phyloP scores from a whole-genome alignment of 2,113 vertebrate genomes.

The Syrrhaptes paradoxus region DNA sequence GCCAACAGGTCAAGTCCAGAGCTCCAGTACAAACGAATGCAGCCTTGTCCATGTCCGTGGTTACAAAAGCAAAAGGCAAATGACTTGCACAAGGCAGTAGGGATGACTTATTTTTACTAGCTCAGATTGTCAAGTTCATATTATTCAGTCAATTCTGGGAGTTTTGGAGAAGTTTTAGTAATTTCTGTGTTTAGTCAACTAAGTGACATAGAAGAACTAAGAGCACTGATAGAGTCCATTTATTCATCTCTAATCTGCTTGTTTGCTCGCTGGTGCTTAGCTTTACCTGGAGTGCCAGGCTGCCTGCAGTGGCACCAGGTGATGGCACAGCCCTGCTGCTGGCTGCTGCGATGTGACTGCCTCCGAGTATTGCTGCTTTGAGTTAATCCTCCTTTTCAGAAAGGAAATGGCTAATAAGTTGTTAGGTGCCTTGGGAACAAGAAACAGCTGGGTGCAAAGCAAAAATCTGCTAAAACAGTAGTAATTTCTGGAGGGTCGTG shows the following conservation, averaged over 20 bases:
- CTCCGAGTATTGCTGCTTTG: background rate
- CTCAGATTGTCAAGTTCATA: background rate
- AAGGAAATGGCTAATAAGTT: background rate
- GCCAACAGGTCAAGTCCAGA: background rate
- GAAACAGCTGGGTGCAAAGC: background rate
- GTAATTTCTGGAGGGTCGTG: background rate
- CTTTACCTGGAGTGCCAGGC: background rate
- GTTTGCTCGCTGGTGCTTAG: background rate
- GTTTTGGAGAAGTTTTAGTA: background rate
- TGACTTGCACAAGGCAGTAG: background rate
- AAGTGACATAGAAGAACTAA: background rate
- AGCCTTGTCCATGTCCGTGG: accelerated
- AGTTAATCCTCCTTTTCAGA: background rate
- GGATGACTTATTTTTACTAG: background rate
- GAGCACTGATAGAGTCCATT: background rate
- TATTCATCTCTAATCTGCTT: background rate
- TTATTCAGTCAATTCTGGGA: background rate
- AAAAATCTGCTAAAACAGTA: background rate
- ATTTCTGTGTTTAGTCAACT: background rate
- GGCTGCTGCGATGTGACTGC: background rate
- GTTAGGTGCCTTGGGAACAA: background rate
- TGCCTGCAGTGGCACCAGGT: background rate
- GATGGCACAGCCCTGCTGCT: background rate
- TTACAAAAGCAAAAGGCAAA: background rate
- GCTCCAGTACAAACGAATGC: background rate